phyloP scores from a whole-genome alignment of 2,113 vertebrate species.

The Megaceryle maxima region DNA sequence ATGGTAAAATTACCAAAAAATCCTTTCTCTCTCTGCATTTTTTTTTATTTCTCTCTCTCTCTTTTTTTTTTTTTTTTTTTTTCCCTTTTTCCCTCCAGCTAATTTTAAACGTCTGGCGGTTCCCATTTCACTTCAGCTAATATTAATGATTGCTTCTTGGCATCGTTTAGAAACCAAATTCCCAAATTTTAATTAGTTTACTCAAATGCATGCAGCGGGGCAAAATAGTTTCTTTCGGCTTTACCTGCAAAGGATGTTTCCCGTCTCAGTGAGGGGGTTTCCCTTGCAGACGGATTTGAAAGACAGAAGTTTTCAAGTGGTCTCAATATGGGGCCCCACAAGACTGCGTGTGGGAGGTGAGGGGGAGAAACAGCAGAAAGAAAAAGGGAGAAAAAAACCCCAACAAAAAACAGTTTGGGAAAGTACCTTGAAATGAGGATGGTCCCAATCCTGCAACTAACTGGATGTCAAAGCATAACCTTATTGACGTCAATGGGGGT shows the following conservation, averaged over 20 bases:
- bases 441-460: slow-evolving; percentile 29
- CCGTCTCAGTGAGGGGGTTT: slow-evolving; percentile 13
- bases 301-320: slow-evolving; percentile 48
- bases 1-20: background rate
- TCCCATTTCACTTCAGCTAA: slow-evolving; percentile 16
- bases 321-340: slow-evolving; percentile 19
- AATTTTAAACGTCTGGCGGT: slow-evolving; percentile 36
- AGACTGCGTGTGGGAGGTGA: slow-evolving; percentile 27
- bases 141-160: slow-evolving; percentile 37
- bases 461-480: background rate
- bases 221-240: slow-evolving; percentile 59
- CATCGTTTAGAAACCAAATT: background rate
- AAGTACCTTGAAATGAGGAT: slow-evolving; percentile 37
- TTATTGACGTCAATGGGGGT: background rate
- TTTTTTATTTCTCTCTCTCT: too few species aligned
- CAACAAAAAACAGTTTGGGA: background rate
- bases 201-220: background rate
- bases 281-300: background rate
- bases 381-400: background rate
- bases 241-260: slow-evolving; percentile 61
- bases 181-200: slow-evolving; percentile 64
- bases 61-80: too few species aligned
- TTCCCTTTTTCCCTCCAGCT: background rate
- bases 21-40: background rate
- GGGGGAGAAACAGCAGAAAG: background rate